These are phyloP conservation scores for Cavia aperea DNA, from an alignment of 2,113 vertebrate species.

Conservation along the genomic window DNA sequence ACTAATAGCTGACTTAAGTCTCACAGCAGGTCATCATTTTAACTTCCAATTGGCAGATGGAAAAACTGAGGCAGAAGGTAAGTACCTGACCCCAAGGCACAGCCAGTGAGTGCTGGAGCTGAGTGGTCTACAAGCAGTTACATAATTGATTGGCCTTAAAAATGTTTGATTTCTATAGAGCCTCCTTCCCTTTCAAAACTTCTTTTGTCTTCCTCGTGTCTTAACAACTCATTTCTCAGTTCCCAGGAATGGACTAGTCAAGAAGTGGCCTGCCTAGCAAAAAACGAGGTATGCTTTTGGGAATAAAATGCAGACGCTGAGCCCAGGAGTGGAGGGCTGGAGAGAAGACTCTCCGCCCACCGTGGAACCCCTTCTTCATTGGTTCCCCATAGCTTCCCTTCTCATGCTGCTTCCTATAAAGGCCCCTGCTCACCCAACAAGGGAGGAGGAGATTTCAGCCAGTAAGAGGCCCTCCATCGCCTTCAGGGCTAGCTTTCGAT, in stretches of 20 bases:
- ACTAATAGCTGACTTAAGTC: not conserved
- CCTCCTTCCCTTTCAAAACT: not conserved
- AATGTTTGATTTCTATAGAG: not conserved
- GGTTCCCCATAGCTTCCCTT: not conserved
- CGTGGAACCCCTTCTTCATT: not conserved
- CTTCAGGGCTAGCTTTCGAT: not conserved
- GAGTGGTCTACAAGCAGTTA: not conserved
- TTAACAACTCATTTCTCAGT: not conserved
- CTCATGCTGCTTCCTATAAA: not conserved
- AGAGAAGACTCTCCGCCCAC: not conserved
- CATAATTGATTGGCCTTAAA: not conserved
- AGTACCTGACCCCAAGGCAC: not conserved
- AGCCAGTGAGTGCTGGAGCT: not conserved
- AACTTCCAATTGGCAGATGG: not conserved
- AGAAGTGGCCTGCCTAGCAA: not conserved
- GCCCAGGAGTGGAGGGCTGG: too few relatives aligned
- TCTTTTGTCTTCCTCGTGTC: not conserved
- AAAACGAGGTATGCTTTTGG: not conserved
- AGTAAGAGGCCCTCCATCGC: not conserved
- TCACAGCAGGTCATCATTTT: not conserved
- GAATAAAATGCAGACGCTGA: not conserved
- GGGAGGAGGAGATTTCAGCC: not conserved
- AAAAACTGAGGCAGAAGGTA: not conserved
- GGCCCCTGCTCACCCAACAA: not conserved
- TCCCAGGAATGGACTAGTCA: not conserved